Evolutionary conservation across 2,797 vertebrate species (phyloP).

Genomic region (Australoheros facetus): DNA sequence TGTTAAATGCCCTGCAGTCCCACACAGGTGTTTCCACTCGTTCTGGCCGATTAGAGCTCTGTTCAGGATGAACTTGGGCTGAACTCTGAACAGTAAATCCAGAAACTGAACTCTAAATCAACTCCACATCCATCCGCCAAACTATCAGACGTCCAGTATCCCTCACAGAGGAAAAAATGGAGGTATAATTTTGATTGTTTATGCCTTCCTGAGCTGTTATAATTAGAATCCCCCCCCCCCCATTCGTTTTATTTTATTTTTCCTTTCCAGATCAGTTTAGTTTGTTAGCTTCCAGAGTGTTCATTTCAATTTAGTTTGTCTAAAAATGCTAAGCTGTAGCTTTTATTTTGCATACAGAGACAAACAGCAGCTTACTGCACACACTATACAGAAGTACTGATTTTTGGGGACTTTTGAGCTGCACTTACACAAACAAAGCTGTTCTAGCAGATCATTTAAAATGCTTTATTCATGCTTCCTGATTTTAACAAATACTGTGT

Average conservation of each 20-base stretch:
- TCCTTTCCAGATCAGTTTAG: background rate
- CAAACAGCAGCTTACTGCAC: background rate
- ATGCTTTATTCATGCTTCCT: too few species aligned
- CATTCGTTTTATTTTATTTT: background rate
- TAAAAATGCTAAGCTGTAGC: background rate
- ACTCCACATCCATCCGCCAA: background rate
- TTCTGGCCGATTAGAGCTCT: conserved; percentile 4
- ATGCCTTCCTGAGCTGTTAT: too few species aligned
- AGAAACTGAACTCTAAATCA: conserved; percentile 2
- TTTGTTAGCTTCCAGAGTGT: background rate
- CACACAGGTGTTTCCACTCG: conserved; percentile 18
- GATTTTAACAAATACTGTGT: too few species aligned
- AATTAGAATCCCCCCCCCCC: too few species aligned
- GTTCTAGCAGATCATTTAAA: background rate
- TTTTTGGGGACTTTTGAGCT: background rate
- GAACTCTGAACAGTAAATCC: background rate
- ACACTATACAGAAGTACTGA: background rate
- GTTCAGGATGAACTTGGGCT: background rate
- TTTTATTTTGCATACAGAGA: background rate
- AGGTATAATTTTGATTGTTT: too few species aligned
- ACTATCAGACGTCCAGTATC: too few species aligned
- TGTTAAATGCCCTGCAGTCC: background rate
- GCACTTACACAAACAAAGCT: background rate
- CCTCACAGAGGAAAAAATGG: too few species aligned
- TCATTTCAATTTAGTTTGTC: background rate